Conservation (phyloP, 2,113 vertebrate genomes). For the Eretmodus cyanostictus region DNA sequence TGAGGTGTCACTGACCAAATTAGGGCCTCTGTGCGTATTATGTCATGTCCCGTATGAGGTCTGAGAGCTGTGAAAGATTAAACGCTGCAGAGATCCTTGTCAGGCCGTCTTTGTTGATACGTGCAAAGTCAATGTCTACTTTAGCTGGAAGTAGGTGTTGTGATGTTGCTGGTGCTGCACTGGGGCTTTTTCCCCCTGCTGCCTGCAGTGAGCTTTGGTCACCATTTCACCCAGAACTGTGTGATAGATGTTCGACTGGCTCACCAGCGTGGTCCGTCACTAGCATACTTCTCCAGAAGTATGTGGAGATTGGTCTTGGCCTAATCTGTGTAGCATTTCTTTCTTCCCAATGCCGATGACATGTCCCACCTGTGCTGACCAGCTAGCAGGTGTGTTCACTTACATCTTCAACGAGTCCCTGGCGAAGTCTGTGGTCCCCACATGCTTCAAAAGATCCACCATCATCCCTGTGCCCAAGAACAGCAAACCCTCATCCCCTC, state of each 20-base stretch:
- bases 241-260: not conserved
- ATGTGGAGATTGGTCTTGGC: not conserved
- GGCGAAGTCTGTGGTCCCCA: too few species aligned
- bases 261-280: not conserved
- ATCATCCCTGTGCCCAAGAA: too few species aligned
- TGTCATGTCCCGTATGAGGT: conserved; percentile 12
- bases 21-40: not conserved
- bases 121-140: not conserved
- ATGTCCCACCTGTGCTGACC: not conserved
- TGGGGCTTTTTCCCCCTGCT: rapidly evolving
- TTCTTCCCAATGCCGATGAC: not conserved
- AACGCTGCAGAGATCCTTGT: not conserved
- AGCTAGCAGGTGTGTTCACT: too few species aligned
- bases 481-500: too few species aligned
- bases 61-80: not conserved
- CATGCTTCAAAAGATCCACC: too few species aligned
- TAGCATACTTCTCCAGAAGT: not conserved
- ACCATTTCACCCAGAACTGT: not conserved
- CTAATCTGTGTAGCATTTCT: not conserved
- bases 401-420: too few species aligned
- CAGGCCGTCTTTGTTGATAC: not conserved
- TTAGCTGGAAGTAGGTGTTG: not conserved
- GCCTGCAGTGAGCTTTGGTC: not conserved
- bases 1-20: conserved; percentile 47
- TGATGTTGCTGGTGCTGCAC: not conserved